Evolutionary conservation across 2,113 vertebrate genomes (phyloP).

Genomic region (Dromaius novaehollandiae): DNA sequence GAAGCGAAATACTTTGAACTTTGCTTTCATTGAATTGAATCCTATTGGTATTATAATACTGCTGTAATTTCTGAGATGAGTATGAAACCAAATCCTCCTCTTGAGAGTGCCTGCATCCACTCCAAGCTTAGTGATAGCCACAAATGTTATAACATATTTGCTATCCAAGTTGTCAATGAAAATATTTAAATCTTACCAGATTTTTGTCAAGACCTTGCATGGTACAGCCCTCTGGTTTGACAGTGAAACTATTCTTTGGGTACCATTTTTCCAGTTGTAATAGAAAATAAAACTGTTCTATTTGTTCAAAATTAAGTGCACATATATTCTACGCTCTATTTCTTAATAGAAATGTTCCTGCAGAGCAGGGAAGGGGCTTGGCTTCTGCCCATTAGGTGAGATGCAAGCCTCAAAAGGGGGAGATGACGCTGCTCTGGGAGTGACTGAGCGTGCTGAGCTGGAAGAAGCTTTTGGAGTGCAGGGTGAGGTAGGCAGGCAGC

Average conservation of each 20-base stretch:
- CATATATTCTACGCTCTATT: rapidly evolving
- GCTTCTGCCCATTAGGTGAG: background rate
- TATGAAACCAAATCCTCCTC: background rate
- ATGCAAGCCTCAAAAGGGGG: background rate
- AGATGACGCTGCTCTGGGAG: background rate
- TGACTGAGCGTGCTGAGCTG: background rate
- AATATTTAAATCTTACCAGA: background rate
- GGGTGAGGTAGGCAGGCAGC: background rate
- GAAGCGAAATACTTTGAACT: background rate
- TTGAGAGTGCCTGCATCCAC: background rate
- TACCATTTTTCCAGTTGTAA: background rate
- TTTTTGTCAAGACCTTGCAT: background rate
- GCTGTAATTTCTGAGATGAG: background rate
- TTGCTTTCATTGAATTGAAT: background rate
- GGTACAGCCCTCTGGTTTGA: background rate
- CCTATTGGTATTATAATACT: background rate
- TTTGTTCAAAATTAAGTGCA: background rate
- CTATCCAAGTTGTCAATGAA: background rate
- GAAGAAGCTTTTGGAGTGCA: background rate
- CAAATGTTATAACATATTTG: background rate
- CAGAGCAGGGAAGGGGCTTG: background rate
- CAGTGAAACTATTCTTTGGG: background rate
- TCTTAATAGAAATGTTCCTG: background rate
- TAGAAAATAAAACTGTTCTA: background rate
- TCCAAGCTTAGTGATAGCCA: background rate